Conservation (phyloP, 2,797 vertebrate species). For the Rousettus madagascariensis region DNA sequence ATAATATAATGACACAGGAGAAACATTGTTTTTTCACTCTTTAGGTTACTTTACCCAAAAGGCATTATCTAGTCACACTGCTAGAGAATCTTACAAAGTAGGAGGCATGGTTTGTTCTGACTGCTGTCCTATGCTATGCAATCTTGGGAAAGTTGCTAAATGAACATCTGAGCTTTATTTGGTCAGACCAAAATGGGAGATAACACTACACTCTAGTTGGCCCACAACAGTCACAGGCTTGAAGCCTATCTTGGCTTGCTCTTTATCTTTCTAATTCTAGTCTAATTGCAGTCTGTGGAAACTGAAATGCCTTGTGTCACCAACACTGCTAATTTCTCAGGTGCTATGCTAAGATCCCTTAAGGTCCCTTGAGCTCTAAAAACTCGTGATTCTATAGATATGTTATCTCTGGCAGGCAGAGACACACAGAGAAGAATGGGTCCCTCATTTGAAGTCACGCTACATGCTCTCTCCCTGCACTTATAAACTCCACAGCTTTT, state of each 20-base stretch:
- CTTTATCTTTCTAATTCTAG: neutral
- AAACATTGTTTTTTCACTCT: neutral
- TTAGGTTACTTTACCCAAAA: neutral
- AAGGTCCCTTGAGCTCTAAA: neutral
- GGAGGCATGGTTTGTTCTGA: neutral
- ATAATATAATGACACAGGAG: neutral
- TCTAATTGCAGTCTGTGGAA: neutral
- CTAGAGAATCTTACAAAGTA: neutral
- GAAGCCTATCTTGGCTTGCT: neutral
- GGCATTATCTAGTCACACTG: neutral
- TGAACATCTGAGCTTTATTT: neutral
- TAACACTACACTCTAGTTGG: neutral
- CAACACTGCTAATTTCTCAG: neutral
- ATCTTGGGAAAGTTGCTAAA: neutral
- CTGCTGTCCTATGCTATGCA: neutral
- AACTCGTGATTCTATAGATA: accelerated
- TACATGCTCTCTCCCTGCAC: neutral
- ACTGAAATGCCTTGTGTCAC: neutral
- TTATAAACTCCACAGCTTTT: neutral
- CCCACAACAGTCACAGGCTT: neutral
- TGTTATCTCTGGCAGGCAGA: neutral
- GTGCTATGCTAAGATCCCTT: neutral
- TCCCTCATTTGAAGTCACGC: neutral
- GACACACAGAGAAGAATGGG: neutral
- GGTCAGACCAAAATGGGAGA: neutral